Percentiles rank a stretch among this genome's conserved stretches.
phyloP scores from a whole-genome alignment of 2,797 vertebrate genomes.

The Aythya fuligula region DNA sequence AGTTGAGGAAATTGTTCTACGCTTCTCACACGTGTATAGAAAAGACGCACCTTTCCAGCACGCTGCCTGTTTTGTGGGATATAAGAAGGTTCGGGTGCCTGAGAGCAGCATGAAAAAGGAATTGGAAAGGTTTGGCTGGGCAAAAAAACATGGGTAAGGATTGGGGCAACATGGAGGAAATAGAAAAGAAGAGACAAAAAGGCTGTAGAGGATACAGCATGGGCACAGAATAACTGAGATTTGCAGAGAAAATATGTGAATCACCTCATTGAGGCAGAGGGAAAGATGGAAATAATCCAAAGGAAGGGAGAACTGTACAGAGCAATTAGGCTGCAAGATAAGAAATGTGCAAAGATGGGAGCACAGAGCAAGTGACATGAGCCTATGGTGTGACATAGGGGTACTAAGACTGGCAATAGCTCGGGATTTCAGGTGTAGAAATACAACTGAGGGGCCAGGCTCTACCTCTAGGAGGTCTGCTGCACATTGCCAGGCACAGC shows the following conservation, averaged over 20 bases:
- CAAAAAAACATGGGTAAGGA: neutral
- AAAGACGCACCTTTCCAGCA: neutral
- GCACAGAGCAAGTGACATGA: neutral
- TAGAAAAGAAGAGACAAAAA: neutral
- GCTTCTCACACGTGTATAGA: neutral
- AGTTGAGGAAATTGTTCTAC: neutral
- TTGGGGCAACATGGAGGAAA: neutral
- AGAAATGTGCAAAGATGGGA: neutral
- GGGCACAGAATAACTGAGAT: neutral
- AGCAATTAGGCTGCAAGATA: neutral
- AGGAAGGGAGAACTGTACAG: neutral
- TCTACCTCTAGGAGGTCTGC: neutral
- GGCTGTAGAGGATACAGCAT: neutral
- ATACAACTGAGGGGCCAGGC: accelerated
- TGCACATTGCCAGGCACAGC: neutral
- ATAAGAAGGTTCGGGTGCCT: neutral
- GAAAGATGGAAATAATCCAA: constrained; percentile 23
- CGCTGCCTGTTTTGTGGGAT: neutral
- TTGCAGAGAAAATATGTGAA: neutral
- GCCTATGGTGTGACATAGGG: neutral
- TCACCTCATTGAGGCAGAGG: neutral
- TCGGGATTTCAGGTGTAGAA: neutral
- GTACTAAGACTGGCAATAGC: neutral
- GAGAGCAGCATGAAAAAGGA: neutral
- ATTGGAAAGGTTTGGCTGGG: neutral